These are phyloP conservation scores for Drosophila bipectinata DNA, from an alignment of 1,140 invertebrate genomes.

Conservation along the genomic window DNA sequence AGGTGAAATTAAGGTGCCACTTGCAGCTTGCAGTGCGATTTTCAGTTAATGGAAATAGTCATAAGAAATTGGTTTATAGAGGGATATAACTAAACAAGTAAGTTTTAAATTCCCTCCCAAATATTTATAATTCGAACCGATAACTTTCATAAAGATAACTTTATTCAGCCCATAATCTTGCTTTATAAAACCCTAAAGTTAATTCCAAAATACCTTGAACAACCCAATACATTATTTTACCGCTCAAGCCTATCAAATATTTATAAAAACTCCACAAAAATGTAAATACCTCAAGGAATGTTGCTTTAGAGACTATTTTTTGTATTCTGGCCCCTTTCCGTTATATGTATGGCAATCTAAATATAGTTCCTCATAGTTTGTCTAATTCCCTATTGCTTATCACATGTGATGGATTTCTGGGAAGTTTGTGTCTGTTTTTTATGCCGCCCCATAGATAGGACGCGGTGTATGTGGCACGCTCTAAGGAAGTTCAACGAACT, in stretches of 20 bases:
- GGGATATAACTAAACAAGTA: not conserved
- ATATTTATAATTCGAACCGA: not conserved
- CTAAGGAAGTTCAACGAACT: conserved; percentile 76
- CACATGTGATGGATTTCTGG: conserved; percentile 37
- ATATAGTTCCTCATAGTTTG: conserved; percentile 30
- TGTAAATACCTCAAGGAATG: not conserved
- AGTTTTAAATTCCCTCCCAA: not conserved
- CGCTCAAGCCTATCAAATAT: conserved; percentile 9
- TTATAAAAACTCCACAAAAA: not conserved
- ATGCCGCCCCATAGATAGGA: conserved; percentile 16
- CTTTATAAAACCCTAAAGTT: conserved; percentile 1
- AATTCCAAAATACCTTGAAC: conserved; percentile 1
- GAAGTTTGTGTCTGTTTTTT: conserved; percentile 52
- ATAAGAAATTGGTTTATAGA: not conserved
- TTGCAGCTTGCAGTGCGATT: conserved; percentile 39
- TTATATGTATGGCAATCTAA: conserved; percentile 15
- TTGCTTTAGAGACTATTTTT: conserved; percentile 17
- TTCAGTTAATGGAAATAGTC: conserved; percentile 28
- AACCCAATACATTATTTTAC: not conserved
- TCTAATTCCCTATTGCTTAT: conserved; percentile 49
- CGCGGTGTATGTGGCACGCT: conserved; percentile 57
- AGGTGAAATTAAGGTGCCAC: conserved; percentile 54
- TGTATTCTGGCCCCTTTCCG: conserved; percentile 2
- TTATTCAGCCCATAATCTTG: not conserved
- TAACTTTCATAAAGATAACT: not conserved